Evolutionary conservation across 2,888 invertebrate genomes (phyloP).

Genomic region (Plagodis dolabraria): DNA sequence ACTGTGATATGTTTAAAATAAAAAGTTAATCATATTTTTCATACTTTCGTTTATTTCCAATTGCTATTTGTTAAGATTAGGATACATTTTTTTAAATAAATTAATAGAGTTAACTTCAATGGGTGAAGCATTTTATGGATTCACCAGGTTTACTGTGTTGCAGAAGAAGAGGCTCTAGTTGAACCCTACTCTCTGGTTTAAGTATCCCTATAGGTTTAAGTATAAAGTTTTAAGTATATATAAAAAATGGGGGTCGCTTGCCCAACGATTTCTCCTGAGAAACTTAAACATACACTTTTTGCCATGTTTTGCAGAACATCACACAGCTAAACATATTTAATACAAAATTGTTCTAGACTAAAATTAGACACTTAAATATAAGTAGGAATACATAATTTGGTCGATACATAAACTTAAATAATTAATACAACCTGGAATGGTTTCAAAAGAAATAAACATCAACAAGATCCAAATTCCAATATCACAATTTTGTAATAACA

Average conservation of each 20-base stretch:
- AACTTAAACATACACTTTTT: too few species aligned
- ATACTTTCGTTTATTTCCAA: constrained; percentile 9
- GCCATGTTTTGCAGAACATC: too few species aligned
- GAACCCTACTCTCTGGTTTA: too few species aligned
- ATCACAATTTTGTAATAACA: constrained; percentile 58
- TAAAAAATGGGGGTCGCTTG: too few species aligned
- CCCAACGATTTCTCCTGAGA: too few species aligned
- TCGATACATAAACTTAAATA: constrained; percentile 17
- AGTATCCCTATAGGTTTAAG: too few species aligned
- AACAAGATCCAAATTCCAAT: constrained; percentile 59
- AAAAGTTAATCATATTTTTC: neutral
- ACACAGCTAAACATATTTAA: neutral
- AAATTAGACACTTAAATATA: constrained; percentile 4
- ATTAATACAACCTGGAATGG: constrained; percentile 70
- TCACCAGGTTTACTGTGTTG: too few species aligned
- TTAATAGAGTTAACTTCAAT: too few species aligned
- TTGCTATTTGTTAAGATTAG: neutral
- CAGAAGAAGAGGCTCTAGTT: too few species aligned
- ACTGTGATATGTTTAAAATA: constrained; percentile 21
- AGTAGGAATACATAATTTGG: constrained; percentile 28
- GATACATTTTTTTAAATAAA: too few species aligned
- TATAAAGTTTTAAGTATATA: too few species aligned
- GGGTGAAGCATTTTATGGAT: too few species aligned
- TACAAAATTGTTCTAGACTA: neutral
- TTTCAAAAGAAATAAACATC: constrained; percentile 53